These are phyloP conservation scores for Pitangus sulphuratus DNA, from an alignment of 2,797 vertebrate species.

Conservation along the genomic window DNA sequence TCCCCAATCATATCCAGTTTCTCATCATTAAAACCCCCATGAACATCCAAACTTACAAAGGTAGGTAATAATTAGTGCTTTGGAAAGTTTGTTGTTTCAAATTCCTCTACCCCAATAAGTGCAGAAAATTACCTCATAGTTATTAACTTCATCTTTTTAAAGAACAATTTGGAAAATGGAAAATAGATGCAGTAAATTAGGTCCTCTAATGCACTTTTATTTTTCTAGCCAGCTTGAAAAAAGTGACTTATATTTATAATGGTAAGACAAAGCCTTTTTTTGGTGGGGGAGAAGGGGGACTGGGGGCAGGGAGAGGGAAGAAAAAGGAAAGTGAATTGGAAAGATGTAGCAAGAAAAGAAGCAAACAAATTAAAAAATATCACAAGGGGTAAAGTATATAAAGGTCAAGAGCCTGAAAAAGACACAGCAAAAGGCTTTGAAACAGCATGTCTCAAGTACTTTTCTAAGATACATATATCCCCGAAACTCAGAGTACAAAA, in stretches of 20 bases:
- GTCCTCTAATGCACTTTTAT: not conserved
- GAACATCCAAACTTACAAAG: not conserved
- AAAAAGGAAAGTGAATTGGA: not conserved
- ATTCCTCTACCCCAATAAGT: not conserved
- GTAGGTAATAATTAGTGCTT: not conserved
- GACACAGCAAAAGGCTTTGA: not conserved
- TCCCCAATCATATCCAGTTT: not conserved
- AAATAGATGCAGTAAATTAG: not conserved
- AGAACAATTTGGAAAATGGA: not conserved
- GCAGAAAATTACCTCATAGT: not conserved
- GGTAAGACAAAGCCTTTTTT: not conserved
- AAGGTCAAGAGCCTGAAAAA: not conserved
- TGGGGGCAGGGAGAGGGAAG: not conserved
- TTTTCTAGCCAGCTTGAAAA: not conserved
- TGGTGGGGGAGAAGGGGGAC: accelerated
- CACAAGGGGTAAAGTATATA: not conserved
- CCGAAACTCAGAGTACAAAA: not conserved
- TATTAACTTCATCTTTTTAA: not conserved
- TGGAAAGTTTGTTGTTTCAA: not conserved
- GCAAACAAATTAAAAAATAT: not conserved
- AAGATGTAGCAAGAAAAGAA: not conserved
- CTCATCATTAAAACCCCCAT: not conserved
- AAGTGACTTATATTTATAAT: not conserved
- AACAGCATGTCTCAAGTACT: not conserved
- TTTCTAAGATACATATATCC: not conserved